Evolutionary conservation across 2,797 vertebrate species (phyloP).

Genomic region (Eulemur rubriventer): DNA sequence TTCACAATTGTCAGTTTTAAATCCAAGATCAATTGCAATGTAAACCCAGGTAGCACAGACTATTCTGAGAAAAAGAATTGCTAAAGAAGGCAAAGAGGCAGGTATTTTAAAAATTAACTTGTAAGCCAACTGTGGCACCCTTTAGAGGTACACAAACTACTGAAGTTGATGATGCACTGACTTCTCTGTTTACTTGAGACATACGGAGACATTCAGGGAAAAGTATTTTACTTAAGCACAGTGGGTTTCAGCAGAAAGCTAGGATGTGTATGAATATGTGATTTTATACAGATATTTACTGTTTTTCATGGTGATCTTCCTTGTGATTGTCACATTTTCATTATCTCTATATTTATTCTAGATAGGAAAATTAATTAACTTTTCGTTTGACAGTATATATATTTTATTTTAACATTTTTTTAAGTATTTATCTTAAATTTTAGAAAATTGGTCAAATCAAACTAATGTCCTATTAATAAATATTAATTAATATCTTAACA

Average conservation of each 20-base stretch:
- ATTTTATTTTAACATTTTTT: background rate
- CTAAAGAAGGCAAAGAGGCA: background rate
- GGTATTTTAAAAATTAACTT: slow-evolving; percentile 15
- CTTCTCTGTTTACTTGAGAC: background rate
- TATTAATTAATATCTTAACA: background rate
- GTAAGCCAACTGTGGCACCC: background rate
- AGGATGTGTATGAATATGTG: background rate
- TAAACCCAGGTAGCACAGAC: background rate
- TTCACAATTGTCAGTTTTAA: slow-evolving; percentile 54
- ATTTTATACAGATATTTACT: background rate
- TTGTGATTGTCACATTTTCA: background rate
- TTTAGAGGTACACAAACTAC: background rate
- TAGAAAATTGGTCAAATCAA: background rate
- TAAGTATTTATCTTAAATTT: background rate
- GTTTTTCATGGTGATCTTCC: background rate
- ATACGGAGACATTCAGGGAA: background rate
- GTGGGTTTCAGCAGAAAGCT: background rate
- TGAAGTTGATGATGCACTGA: background rate
- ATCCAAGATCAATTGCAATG: slow-evolving; percentile 3
- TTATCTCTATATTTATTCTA: background rate
- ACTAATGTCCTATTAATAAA: background rate
- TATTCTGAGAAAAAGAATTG: background rate
- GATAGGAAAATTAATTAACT: background rate
- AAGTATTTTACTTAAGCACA: background rate
- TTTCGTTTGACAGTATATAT: background rate